These are phyloP conservation scores for Leucophenga varia DNA, from an alignment of 1,140 invertebrate genomes.

Conservation along the genomic window DNA sequence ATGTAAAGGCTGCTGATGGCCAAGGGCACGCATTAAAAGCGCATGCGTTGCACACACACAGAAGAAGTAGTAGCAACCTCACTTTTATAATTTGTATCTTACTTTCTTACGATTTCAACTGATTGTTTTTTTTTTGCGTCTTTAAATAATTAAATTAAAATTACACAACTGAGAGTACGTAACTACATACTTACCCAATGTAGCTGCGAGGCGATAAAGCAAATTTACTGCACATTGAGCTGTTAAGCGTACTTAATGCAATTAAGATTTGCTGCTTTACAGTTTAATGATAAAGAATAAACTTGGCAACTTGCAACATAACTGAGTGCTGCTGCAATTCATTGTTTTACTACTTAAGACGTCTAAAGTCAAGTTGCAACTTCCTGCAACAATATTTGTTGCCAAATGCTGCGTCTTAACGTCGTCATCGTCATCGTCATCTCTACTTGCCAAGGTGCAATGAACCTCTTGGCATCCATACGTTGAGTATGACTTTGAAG, in stretches of 20 bases:
- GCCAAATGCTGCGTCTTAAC: no score
- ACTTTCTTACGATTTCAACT: neutral
- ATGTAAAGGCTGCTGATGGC: constrained; percentile 4
- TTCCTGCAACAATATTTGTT: no score
- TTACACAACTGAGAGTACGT: constrained; percentile 36
- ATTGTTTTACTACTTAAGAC: no score
- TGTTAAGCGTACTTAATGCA: constrained; percentile 23
- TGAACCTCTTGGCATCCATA: constrained; percentile 17
- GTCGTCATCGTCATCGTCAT: no score
- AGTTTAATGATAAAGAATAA: no score
- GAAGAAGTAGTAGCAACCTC: constrained; percentile 5
- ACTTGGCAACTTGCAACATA: no score
- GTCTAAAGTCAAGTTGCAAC: no score
- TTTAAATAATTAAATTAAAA: constrained; percentile 54
- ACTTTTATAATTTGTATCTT: constrained; percentile 13
- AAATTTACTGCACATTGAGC: no score
- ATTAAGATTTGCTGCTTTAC: constrained; percentile 28
- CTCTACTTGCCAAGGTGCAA: no score
- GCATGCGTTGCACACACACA: constrained; percentile 12
- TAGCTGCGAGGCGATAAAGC: no score
- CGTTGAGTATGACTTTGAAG: constrained; percentile 7
- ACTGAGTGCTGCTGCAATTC: no score
- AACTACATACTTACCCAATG: no score
- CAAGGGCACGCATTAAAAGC: constrained; percentile 8
- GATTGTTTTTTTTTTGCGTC: constrained; percentile 51